These are phyloP conservation scores for Drosophila triauraria DNA, from an alignment of 1,140 invertebrate genomes.

Conservation along the genomic window DNA sequence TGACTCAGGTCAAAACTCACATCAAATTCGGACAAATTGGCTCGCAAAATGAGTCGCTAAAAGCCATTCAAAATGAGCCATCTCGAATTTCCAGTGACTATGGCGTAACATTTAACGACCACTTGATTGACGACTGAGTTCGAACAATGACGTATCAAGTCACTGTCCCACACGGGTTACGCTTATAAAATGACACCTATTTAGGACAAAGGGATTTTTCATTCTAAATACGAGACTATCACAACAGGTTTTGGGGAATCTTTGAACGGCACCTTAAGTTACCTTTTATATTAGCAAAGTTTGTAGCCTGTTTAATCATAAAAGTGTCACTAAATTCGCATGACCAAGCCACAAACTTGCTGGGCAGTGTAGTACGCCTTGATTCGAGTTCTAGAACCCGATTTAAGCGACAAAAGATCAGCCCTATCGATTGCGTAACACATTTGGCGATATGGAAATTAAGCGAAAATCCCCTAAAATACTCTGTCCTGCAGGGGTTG, in stretches of 20 bases:
- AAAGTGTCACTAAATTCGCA: not conserved
- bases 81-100: constrained; percentile 54
- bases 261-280: not conserved
- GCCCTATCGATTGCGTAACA: constrained; percentile 42
- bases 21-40: constrained; percentile 42
- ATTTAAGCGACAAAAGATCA: constrained; percentile 14
- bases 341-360: not conserved
- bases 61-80: constrained; percentile 43
- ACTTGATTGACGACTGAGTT: constrained; percentile 29
- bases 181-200: not conserved
- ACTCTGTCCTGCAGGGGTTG: not conserved
- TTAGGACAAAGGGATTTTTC: not conserved
- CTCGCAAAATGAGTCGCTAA: constrained; percentile 42
- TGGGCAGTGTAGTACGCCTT: not conserved
- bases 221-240: too few relatives aligned
- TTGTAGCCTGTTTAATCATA: too few relatives aligned
- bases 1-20: constrained; percentile 45
- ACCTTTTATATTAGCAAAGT: not conserved
- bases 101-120: constrained; percentile 29
- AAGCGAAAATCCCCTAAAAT: constrained; percentile 36
- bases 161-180: not conserved
- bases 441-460: constrained; percentile 17
- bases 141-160: constrained; percentile 27
- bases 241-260: not conserved
- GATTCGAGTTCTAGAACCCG: constrained; percentile 19